Conservation (phyloP, 2,888 invertebrate genomes). For the Galerucella calmariensis region DNA sequence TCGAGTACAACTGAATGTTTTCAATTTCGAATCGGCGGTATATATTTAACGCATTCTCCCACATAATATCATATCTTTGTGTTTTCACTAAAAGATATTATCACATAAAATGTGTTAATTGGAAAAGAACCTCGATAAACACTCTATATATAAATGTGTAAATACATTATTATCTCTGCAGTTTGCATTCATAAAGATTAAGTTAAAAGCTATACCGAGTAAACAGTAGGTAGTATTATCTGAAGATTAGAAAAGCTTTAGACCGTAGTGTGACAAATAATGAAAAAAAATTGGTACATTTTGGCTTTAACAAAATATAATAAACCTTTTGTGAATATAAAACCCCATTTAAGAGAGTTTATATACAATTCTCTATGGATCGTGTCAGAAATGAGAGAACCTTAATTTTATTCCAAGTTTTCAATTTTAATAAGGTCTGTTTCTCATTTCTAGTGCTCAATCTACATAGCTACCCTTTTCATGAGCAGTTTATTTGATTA, state of each 20-base stretch:
- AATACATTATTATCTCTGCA: conserved; percentile 2
- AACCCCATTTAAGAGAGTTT: too few species aligned
- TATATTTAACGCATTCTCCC: background rate
- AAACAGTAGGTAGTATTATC: conserved; percentile 1
- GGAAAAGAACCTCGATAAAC: background rate
- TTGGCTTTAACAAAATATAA: too few species aligned
- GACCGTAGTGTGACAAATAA: background rate
- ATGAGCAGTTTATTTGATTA: too few species aligned
- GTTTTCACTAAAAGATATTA: background rate
- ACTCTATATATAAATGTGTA: background rate
- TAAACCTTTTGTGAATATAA: too few species aligned
- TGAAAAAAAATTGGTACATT: background rate
- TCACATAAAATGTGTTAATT: background rate
- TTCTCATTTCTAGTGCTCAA: too few species aligned
- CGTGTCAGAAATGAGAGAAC: too few species aligned
- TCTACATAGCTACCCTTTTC: too few species aligned
- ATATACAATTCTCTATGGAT: too few species aligned
- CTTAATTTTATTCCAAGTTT: too few species aligned
- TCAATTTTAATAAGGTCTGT: too few species aligned
- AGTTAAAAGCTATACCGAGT: background rate
- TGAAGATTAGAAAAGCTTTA: background rate
- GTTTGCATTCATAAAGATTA: background rate
- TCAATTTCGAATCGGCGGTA: background rate
- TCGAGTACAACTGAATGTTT: too few species aligned
- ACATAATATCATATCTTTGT: background rate